These are phyloP conservation scores for Psammodynastes pulverulentus DNA, from an alignment of 2,113 vertebrate species.

Conservation along the genomic window DNA sequence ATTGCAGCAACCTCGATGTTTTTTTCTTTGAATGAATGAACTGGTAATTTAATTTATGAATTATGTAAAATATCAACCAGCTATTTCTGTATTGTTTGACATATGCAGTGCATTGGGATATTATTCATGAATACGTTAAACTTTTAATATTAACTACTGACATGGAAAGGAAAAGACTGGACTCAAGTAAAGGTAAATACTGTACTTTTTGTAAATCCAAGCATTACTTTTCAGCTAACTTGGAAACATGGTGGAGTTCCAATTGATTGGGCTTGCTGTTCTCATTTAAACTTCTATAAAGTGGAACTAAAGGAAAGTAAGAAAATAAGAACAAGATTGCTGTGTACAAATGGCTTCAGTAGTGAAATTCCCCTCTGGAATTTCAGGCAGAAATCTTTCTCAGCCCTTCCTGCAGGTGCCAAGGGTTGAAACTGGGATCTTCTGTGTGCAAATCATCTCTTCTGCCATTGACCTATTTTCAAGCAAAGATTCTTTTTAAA, in stretches of 20 bases:
- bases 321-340: neutral
- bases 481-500: neutral
- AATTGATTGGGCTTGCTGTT: neutral
- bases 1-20: conserved; percentile 35
- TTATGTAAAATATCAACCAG: conserved; percentile 43
- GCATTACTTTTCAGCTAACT: neutral
- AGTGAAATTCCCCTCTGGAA: neutral
- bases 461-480: neutral
- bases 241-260: neutral
- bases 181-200: neutral
- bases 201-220: neutral
- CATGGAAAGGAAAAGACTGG: neutral
- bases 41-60: conserved; percentile 57
- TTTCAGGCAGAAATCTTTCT: neutral
- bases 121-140: conserved; percentile 9
- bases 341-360: neutral
- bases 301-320: neutral
- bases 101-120: conserved; percentile 19
- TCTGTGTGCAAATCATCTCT: neutral
- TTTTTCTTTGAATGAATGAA: conserved; percentile 40
- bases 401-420: neutral
- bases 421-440: neutral
- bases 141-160: conserved; percentile 5
- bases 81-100: conserved; percentile 41
- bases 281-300: neutral